Conservation (phyloP, 2,113 vertebrate genomes). For the Callocephalon fimbriatum region DNA sequence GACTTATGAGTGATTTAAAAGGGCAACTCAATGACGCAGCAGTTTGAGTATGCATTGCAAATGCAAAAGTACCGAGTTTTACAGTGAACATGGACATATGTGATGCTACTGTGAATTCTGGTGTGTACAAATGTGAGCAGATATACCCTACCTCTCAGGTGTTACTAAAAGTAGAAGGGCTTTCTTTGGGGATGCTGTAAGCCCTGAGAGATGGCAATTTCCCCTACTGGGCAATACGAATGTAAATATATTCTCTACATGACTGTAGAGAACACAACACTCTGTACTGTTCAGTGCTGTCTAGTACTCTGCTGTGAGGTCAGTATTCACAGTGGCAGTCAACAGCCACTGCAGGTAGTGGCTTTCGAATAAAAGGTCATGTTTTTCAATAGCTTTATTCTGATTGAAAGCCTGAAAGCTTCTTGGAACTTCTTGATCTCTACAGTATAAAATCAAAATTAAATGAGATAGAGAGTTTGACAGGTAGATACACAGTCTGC, state of each 20-base stretch:
- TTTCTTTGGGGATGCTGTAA: background rate
- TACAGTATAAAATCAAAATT: constrained; percentile 39
- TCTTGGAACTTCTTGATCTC: constrained; percentile 59
- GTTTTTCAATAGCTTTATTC: constrained; percentile 67
- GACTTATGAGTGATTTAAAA: background rate
- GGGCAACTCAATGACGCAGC: background rate
- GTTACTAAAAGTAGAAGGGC: background rate
- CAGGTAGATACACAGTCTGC: background rate
- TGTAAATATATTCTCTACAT: constrained; percentile 45
- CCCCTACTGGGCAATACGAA: background rate
- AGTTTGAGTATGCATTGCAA: background rate
- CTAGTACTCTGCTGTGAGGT: constrained; percentile 53
- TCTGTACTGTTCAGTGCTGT: constrained; percentile 7
- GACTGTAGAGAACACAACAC: background rate
- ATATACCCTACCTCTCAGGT: background rate
- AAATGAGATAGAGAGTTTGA: constrained; percentile 16
- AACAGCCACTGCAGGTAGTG: constrained; percentile 66
- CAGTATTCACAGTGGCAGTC: constrained; percentile 62
- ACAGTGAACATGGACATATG: background rate
- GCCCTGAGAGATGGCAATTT: background rate
- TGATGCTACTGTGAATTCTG: background rate
- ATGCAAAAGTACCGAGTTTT: background rate
- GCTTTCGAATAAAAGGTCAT: constrained; percentile 72
- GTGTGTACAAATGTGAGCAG: background rate
- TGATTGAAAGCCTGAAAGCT: constrained; percentile 63